These are phyloP conservation scores for Priocnemis perturbator DNA, from an alignment of 2,888 invertebrate genomes.

Conservation along the genomic window DNA sequence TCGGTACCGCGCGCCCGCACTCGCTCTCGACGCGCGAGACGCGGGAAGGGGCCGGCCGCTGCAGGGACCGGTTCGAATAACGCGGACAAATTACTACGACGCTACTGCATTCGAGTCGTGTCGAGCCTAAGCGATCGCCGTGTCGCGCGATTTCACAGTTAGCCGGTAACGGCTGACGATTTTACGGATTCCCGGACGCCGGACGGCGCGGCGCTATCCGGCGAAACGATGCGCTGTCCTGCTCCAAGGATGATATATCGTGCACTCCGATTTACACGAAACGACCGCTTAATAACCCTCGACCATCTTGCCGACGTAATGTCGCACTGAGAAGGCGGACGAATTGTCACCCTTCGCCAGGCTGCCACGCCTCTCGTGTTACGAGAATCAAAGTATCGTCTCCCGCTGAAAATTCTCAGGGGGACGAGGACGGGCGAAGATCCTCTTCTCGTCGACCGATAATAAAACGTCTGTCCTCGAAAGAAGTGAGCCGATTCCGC, in stretches of 20 bases:
- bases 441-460: too few relatives aligned
- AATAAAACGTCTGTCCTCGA: neutral
- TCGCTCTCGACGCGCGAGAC: conserved; percentile 23
- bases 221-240: conserved; percentile 39
- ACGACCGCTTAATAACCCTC: neutral
- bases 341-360: neutral
- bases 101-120: conserved; percentile 61
- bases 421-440: neutral
- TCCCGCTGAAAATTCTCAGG: neutral
- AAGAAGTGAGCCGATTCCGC: neutral
- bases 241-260: conserved; percentile 6
- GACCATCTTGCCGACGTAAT: conserved; percentile 1
- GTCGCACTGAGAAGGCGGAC: too few relatives aligned
- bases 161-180: conserved; percentile 53
- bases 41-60: conserved; percentile 12
- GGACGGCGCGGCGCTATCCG: conserved; percentile 16
- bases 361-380: neutral
- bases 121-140: conserved; percentile 57
- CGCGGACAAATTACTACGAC: conserved; percentile 70
- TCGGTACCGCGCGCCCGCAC: conserved; percentile 51
- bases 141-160: conserved; percentile 49
- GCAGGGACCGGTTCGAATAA: conserved; percentile 63
- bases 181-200: conserved; percentile 47
- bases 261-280: conserved; percentile 12
- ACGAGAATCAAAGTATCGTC: neutral